Base-by-base conservation (phyloP, 2,113 vertebrate genomes). In the Trematomus loennbergii region DNA sequence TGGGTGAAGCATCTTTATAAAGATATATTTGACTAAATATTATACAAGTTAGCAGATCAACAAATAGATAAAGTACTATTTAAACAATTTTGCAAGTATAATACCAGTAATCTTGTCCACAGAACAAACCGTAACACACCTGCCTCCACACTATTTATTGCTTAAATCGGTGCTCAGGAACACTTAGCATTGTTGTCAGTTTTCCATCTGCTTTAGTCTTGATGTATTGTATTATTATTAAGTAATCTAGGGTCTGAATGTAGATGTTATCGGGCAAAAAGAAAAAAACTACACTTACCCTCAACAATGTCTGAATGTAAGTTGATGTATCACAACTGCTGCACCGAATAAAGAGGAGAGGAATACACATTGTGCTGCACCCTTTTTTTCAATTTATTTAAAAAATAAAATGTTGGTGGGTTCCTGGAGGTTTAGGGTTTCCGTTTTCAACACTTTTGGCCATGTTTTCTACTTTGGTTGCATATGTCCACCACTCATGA, bases 111-210 rank as follows among this genome's bases (percentile, higher is more conserved):
- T 8, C 36, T 40, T 40, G 36, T 40, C 1, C 36, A 5, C 36
- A 40, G 5, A 5, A 40, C 36, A 40, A 40, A 8, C 36, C 5
- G 2, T 17, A 20, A 52, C 61, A 25, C 5, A 4, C 55, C 25
- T 78, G 66, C 49, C 58, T 68, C 49, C 0, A 22, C 58, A 25
- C 29, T 93, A 92, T 93, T 92, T 92, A 93, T 93, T 90, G 53
- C 36, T 59, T 61, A 67, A 59, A 75, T 82, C 20, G 72, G 65
- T 70, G 67, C 74, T 88, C 8, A 22, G 81, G 52, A 65, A 68
- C 48, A 20, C 17, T 22, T 20, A 20, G 18, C 25, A 52, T 53
- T 69, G 1, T 54, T 40, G 18, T 84, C 33, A 22, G 52, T 72
- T 18, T 49, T 33, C 15, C 17, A 53, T 48, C 16, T 68, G 75